Base-by-base conservation (phyloP, 2,888 invertebrate species). In the Diloba caeruleocephala region DNA sequence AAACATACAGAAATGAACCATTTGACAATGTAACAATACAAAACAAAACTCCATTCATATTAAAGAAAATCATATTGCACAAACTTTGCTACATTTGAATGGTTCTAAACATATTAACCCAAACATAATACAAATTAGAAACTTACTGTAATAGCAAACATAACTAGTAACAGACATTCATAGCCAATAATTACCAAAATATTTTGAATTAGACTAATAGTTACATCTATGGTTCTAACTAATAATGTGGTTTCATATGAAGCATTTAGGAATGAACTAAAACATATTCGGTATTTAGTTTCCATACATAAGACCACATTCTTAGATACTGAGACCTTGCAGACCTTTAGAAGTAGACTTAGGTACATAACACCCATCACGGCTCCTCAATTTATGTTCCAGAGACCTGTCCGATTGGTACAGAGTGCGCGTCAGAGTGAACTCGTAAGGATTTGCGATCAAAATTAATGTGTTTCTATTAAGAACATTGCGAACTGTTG, bases 341-440 rank as follows among this genome's bases (percentile, higher is more conserved):
- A 57, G 55, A 53, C 70, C 67, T 64, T 68, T 78, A 77, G 76
- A 72, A 63, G 41, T 76, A 70, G 34, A 39, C 65, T 49, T 74
- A 76, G 76, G 78, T 72, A 84, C 88, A 85, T 85, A 76, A 87
- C 88, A 86, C 81, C 81, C 85, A 76, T 89, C 89, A 90, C 88
- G 83, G 78, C 84, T 87, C 89, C 85, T 88, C 79, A 87, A 87
- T 93, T 93, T 94, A 86, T 94, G 92, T 94, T 94, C 83, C 94
- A 94, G 94, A 94, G 94, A 94, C 93, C 95, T 97, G 93, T 95
- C 95, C 92, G 96, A 96, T 94, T 96, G 96, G 95, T 97, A 96
- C 96, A 95, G 95, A 95, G 96, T 96, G 95, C 96, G 96, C 95
- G 96, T 96, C 95, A 96, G 96, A 95, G 95, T 96, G 92, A 96